Conservation (phyloP, 2,113 vertebrate species). For the Murina feae region DNA sequence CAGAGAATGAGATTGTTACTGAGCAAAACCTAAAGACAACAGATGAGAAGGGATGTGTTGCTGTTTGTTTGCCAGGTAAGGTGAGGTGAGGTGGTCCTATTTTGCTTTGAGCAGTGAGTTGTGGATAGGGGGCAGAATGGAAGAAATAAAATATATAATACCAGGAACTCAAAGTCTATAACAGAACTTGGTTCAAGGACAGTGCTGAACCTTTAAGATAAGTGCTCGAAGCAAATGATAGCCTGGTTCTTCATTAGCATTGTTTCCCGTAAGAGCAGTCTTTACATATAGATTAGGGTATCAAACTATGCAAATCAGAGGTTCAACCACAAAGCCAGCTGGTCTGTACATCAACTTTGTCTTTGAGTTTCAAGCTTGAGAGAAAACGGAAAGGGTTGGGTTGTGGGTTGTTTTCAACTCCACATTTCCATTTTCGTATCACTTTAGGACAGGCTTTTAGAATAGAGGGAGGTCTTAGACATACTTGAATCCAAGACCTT, state of each 20-base stretch:
- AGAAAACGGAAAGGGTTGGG: not conserved
- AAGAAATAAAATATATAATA: not conserved
- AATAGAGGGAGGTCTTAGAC: not conserved
- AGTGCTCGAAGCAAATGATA: not conserved
- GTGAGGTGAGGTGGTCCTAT: fast-evolving
- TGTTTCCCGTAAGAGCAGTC: not conserved
- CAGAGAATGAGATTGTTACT: not conserved
- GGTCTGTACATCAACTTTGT: not conserved
- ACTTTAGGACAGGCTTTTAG: not conserved
- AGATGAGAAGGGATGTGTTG: not conserved
- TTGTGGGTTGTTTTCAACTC: not conserved
- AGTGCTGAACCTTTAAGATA: not conserved
- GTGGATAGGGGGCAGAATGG: not conserved
- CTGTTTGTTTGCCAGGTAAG: not conserved
- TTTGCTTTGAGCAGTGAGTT: not conserved
- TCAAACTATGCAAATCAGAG: slow-evolving; percentile 5
- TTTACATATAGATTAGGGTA: not conserved
- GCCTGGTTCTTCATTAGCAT: not conserved
- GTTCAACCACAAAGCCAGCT: not conserved
- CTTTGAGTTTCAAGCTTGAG: not conserved
- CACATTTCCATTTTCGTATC: not conserved
- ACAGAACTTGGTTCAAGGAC: not conserved
- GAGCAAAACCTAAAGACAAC: not conserved
- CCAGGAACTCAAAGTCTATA: not conserved
- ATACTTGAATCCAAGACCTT: not conserved